Evolutionary conservation across 2,888 invertebrate genomes (phyloP).

Genomic region (Tenthredo mesomela): DNA sequence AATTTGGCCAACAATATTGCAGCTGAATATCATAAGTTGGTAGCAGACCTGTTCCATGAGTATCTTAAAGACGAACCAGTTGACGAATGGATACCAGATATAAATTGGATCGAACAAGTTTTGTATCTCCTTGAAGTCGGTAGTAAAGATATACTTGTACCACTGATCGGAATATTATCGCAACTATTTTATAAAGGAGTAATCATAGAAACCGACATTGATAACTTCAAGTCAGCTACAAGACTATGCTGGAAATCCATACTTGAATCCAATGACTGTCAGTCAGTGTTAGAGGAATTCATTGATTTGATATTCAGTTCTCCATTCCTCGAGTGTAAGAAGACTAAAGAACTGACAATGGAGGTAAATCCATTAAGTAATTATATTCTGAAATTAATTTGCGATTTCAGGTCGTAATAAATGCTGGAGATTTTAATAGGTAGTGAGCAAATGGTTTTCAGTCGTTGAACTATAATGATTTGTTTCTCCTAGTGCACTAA

Average conservation of each 20-base stretch:
- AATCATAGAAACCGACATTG: conserved; percentile 56
- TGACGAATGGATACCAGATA: conserved; percentile 11
- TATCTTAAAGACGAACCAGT: conserved; percentile 38
- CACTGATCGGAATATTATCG: conserved; percentile 57
- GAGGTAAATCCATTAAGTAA: conserved; percentile 60
- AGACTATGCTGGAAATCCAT: conserved; percentile 70
- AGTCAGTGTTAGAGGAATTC: conserved; percentile 68
- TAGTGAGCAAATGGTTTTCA: neutral
- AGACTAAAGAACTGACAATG: conserved; percentile 56
- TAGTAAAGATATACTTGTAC: conserved; percentile 61
- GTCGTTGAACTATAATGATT: neutral
- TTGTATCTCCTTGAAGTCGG: conserved; percentile 61
- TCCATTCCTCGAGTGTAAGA: conserved; percentile 60
- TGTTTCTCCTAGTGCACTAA: conserved; percentile 61
- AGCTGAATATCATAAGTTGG: conserved; percentile 63
- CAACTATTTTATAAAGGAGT: conserved; percentile 28
- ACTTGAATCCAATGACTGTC: conserved; percentile 77
- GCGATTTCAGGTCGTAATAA: neutral
- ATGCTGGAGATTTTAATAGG: neutral
- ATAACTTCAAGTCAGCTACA: conserved; percentile 60
- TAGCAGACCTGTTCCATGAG: conserved; percentile 62
- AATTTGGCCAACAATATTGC: conserved; percentile 62
- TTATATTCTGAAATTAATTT: neutral
- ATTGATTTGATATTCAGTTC: conserved; percentile 62
- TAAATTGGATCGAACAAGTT: conserved; percentile 59